Evolutionary conservation across 2,113 vertebrate genomes (phyloP).

Genomic region (Noctilio leporinus): DNA sequence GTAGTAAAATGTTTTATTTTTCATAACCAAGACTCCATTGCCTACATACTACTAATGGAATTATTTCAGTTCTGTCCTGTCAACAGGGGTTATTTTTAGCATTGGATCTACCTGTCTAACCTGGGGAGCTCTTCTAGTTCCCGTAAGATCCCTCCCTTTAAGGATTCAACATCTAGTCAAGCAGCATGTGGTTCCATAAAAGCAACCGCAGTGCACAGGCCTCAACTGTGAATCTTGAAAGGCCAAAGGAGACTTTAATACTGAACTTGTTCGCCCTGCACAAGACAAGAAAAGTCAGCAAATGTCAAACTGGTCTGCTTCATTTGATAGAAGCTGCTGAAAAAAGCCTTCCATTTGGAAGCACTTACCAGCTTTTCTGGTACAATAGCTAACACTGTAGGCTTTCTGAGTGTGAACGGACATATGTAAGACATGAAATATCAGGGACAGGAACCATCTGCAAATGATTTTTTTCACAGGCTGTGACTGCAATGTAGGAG

Average conservation of each 20-base stretch:
- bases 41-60: background rate
- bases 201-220: background rate
- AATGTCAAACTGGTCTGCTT: constrained; percentile 45
- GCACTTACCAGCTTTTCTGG: constrained; percentile 47
- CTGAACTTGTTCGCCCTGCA: constrained; percentile 6
- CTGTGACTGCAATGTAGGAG: constrained; percentile 33
- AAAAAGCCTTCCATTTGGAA: constrained; percentile 55
- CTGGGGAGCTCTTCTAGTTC: background rate
- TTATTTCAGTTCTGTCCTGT: background rate
- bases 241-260: background rate
- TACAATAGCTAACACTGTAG: constrained; percentile 54
- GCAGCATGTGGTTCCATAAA: background rate
- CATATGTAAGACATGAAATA: constrained; percentile 58
- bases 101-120: background rate
- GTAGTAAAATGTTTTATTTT: constrained; percentile 11
- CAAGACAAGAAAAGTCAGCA: constrained; percentile 17
- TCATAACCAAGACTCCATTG: background rate
- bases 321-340: constrained; percentile 43
- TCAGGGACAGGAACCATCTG: constrained; percentile 61
- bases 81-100: background rate
- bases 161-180: background rate
- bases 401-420: constrained; percentile 50
- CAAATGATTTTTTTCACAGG: constrained; percentile 23
- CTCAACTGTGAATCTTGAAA: background rate
- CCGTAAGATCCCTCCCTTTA: background rate